These are phyloP conservation scores for Pogonognathellus flavescens DNA, from an alignment of 1,140 invertebrate species.

Conservation along the genomic window DNA sequence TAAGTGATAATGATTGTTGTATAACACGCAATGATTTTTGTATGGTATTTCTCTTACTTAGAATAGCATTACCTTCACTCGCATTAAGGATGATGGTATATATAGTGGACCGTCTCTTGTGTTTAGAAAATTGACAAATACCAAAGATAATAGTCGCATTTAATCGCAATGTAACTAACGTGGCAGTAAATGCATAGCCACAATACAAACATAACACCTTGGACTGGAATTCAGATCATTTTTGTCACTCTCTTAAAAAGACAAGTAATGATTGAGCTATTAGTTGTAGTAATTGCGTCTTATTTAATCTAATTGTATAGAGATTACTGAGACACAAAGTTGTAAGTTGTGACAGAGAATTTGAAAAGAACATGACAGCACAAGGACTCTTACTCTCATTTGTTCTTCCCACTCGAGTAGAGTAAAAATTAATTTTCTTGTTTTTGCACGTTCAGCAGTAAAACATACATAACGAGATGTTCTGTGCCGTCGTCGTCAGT, in stretches of 20 bases:
- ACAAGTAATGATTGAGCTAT: constrained; percentile 5
- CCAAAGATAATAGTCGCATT: neutral
- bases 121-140: neutral
- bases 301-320: constrained; percentile 30
- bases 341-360: neutral
- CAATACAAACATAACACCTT: constrained; percentile 28
- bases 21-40: constrained; percentile 5
- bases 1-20: constrained; percentile 22
- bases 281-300: constrained; percentile 2
- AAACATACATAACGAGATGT: neutral
- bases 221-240: neutral
- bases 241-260: neutral
- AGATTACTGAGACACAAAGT: neutral
- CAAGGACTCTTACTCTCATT: constrained; percentile 17
- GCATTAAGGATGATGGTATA: neutral
- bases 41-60: constrained; percentile 12
- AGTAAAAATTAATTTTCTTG: constrained; percentile 32
- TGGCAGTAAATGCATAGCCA: neutral
- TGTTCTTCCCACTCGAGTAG: constrained; percentile 16
- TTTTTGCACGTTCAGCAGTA: neutral
- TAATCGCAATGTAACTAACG: neutral
- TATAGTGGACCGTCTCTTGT: neutral
- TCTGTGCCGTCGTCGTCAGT: neutral
- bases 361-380: constrained; percentile 28
- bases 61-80: constrained; percentile 1